Conservation (phyloP, 1,140 invertebrate species). For the Caenorhabditis elegans region DNA sequence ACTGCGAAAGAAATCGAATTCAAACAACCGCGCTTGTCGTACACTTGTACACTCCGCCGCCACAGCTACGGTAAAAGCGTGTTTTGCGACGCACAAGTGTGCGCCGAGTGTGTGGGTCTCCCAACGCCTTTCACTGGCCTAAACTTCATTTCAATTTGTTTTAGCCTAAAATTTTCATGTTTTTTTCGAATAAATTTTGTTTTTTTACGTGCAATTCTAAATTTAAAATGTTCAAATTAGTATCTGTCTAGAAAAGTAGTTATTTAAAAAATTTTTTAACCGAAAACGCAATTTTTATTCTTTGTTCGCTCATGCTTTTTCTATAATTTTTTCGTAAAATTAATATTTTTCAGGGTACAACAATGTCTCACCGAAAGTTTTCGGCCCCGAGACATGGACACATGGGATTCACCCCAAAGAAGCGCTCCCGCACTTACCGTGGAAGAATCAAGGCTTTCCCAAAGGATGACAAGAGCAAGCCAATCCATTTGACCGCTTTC, state of each 20-base stretch:
- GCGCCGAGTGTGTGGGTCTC: neutral
- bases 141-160: neutral
- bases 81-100: slow-evolving; percentile 6
- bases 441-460: slow-evolving; percentile 99
- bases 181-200: too few species aligned
- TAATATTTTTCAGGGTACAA: slow-evolving; percentile 53
- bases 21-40: neutral
- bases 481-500: slow-evolving; percentile 96
- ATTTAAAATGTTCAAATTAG: too few species aligned
- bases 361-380: slow-evolving; percentile 97
- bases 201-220: too few species aligned
- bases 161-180: neutral
- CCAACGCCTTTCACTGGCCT: neutral
- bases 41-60: too few species aligned
- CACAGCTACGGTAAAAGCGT: neutral
- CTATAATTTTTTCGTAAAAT: neutral
- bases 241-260: too few species aligned
- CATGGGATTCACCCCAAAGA: slow-evolving; percentile 99
- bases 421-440: slow-evolving; percentile 88
- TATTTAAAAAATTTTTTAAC: too few species aligned
- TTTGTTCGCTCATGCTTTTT: too few species aligned
- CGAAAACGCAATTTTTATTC: too few species aligned
- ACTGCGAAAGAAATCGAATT: neutral
- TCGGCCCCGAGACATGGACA: slow-evolving; percentile 98
- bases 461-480: slow-evolving; percentile 94